A percentile compares a stretch with the other conserved stretches of the same genome.
These are phyloP conservation scores for Nebria ingens DNA, from an alignment of 1,140 invertebrate species.

Conservation along the genomic window DNA sequence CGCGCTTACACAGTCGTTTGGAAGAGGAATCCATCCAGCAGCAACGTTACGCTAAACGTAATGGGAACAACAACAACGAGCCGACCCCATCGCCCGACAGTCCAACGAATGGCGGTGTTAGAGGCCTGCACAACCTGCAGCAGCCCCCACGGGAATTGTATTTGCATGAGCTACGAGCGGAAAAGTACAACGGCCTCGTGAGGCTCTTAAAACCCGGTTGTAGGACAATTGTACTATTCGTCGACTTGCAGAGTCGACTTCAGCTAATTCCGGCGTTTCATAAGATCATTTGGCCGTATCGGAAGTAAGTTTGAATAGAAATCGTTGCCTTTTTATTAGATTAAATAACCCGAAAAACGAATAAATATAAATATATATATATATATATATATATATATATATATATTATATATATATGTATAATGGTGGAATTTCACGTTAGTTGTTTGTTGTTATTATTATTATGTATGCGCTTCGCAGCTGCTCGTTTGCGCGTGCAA, in stretches of 20 bases:
- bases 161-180: conserved; percentile 85
- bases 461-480: too few relatives aligned
- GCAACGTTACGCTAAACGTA: conserved; percentile 35
- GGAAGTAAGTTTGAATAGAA: conserved; percentile 69
- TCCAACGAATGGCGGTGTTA: not conserved
- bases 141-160: conserved; percentile 45
- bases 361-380: too few relatives aligned
- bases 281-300: conserved; percentile 87
- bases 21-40: conserved; percentile 70
- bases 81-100: conserved; percentile 14
- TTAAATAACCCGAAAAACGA: too few relatives aligned
- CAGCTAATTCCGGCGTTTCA: conserved; percentile 86
- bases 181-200: conserved; percentile 92
- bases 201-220: conserved; percentile 90
- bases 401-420: too few relatives aligned
- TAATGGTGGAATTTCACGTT: too few relatives aligned
- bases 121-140: conserved; percentile 20
- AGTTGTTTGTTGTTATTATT: too few relatives aligned
- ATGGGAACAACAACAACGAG: conserved; percentile 36
- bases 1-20: conserved; percentile 44
- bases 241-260: conserved; percentile 78
- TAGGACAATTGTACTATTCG: conserved; percentile 80
- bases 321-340: conserved; percentile 3
- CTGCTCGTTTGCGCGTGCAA: too few relatives aligned
- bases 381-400: too few relatives aligned